Base-by-base conservation (phyloP, 2,113 vertebrate species). In the Perca schrenkii region DNA sequence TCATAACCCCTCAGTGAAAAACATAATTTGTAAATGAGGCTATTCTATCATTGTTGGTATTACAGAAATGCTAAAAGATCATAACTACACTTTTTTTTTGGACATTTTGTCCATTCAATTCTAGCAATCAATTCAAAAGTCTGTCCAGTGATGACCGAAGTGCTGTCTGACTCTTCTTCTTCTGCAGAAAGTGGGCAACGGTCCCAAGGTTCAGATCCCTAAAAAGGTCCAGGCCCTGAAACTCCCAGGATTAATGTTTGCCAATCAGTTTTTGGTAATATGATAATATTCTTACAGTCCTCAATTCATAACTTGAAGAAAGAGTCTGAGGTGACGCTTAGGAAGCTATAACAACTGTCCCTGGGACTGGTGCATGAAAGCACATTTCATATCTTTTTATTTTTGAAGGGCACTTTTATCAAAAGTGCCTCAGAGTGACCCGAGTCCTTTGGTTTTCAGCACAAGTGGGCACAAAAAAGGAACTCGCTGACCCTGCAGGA, bases 321-420 rank as follows among this genome's bases (percentile, higher is more conserved):
- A 47, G 50, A 68, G 17, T 66, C 22, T 31, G 22, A 64, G 61
- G 21, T 0, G 62, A 70, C 40, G 67, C 14, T 19, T 10, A 34
- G 19, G 21, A 49, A 49, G 25, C 34, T 13, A 15, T 28, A 61
- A 58, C 46, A 52, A 10, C 49, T 10, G 56, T 53, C 19, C 6
- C 40, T 40, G 50, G 6, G 58, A 40, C 54, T 17, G 43, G 19
- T 8, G 47, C 82, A 62, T 56, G 21, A 57, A 58, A 74, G 36
- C 19, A 25, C 19, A 25, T 63, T 79, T 84, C 47, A 74, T 68
- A 47, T 69, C 53, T 49, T 64, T 62, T 77, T 69, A 6, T 46
- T 49, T 70, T 16, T 71, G 22, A 75, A 86, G 52, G 67, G 62
- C 14, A 57, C 69, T 87, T 78, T 86, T 4, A 52, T 56, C n/a